These are phyloP conservation scores for Typhlichthys subterraneus DNA, from an alignment of 2,797 vertebrate species.

Conservation along the genomic window DNA sequence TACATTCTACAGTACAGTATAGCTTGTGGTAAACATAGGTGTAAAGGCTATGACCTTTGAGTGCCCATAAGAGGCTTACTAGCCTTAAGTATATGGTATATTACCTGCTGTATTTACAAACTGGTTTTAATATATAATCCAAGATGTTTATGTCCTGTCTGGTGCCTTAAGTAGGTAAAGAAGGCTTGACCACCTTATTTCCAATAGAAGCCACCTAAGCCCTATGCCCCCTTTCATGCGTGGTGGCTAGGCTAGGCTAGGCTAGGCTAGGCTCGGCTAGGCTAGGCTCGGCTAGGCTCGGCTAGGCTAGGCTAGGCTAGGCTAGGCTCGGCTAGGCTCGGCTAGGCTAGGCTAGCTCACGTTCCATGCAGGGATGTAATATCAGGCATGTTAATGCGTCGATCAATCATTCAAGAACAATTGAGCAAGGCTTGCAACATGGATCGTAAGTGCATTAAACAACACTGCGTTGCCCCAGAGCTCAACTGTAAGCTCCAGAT, in stretches of 20 bases:
- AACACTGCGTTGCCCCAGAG: constrained; percentile 64
- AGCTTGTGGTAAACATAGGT: constrained; percentile 59
- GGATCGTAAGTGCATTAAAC: constrained; percentile 76
- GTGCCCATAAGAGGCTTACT: constrained; percentile 2
- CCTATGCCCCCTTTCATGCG: constrained; percentile 2
- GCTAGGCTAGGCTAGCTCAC: constrained; percentile 25
- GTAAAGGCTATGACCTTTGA: constrained; percentile 29
- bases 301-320: not conserved
- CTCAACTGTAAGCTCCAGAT: constrained; percentile 62
- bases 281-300: constrained; percentile 14
- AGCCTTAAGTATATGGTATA: too few relatives aligned
- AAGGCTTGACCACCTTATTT: constrained; percentile 24
- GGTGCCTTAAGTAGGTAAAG: not conserved
- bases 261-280: constrained; percentile 30
- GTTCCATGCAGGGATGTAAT: constrained; percentile 59
- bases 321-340: constrained; percentile 14
- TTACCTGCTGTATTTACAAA: constrained; percentile 2
- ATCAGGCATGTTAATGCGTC: constrained; percentile 59
- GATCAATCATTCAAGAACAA: constrained; percentile 71
- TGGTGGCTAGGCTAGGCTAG: constrained; percentile 35
- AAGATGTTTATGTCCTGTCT: constrained; percentile 25
- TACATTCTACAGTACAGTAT: constrained; percentile 60
- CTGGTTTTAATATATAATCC: not conserved
- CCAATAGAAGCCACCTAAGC: constrained; percentile 39
- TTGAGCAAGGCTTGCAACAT: constrained; percentile 53